Base-by-base conservation (phyloP, 37 sponge, comb jelly and placozoan species). In the Lycopodina hypogea region DNA sequence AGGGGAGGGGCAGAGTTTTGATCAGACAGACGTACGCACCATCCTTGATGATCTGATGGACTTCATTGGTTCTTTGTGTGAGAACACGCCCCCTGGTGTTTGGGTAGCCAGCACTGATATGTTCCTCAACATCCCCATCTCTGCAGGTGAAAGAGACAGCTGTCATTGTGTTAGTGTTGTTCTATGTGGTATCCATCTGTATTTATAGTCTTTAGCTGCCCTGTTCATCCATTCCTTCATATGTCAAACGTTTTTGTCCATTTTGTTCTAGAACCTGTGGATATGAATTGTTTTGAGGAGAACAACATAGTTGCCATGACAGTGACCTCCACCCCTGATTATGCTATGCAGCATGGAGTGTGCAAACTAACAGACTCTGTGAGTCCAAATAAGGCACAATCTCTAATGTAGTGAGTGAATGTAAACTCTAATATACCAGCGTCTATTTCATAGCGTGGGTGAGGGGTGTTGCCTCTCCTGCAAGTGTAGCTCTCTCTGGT, bases 81-180 rank as follows among this genome's bases (percentile, higher is more conserved):
- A 11, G 11, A 36, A 52, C 22, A 64, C 79, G 3, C 86, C 90
- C 23, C 86, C 90, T 32, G 93, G 93, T 19, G 86, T 93, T 67
- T 93, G 93, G 93, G 80, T 93, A 24, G 80, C 78, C 56, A 85
- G 79, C 50, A 88, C 89, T 40, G 93, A 88, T 63, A 88, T 93
- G 89, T n/a, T 93, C 0, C 83, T 93, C 41, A 51, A 42, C 71
- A 42, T 63, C n/a, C 74, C 74, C 24, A 19, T 7, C 26, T 42
- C 29, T 14, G 42, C 58, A 23, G 71, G 82, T 81, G 52, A 41
- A 65, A 26, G 21, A 33, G 29, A 42, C n/a, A 36, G 40, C 39
- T 19, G 9, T 4, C 28, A 12, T 59, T 17, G 60, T 59, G 60
- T 7, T 59, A 12, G 28, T 17, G 60, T 28, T 15, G 24, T 28